Conservation (phyloP, 2,888 invertebrate genomes). For the Catocala fraxini region DNA sequence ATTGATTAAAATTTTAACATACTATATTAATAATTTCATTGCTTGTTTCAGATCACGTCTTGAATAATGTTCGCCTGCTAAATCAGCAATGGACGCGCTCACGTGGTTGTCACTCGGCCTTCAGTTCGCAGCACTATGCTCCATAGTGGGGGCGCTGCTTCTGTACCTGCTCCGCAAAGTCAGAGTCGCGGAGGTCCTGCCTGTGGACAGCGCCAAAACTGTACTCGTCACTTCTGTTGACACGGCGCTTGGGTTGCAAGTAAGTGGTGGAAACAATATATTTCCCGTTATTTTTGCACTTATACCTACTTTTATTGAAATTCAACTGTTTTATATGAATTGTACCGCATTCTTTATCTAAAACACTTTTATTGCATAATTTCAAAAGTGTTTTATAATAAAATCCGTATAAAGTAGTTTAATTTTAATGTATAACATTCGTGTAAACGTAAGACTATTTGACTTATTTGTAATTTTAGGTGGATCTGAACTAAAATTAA, state of each 20-base stretch:
- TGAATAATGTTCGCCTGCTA: conserved; percentile 68
- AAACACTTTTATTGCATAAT: too few relatives aligned
- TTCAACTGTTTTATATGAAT: too few relatives aligned
- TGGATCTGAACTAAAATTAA: too few relatives aligned
- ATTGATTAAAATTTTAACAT: neutral
- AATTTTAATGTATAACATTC: too few relatives aligned
- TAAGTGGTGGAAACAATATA: conserved; percentile 52
- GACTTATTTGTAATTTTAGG: too few relatives aligned
- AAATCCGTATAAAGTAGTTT: too few relatives aligned
- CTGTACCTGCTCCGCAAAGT: conserved; percentile 93
- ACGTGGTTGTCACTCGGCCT: conserved; percentile 93
- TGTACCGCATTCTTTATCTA: too few relatives aligned
- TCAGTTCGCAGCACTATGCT: conserved; percentile 93
- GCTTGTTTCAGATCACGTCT: conserved; percentile 67
- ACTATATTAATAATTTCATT: conserved; percentile 11
- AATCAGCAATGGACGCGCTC: conserved; percentile 91
- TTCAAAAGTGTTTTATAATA: too few relatives aligned
- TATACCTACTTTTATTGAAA: too few relatives aligned
- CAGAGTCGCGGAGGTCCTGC: conserved; percentile 86
- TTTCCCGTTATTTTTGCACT: too few relatives aligned
- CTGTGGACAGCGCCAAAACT: conserved; percentile 90
- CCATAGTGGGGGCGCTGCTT: conserved; percentile 94
- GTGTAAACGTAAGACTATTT: too few relatives aligned
- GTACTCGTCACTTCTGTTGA: conserved; percentile 94
- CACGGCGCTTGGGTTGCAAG: conserved; percentile 93